phyloP scores from a whole-genome alignment of 2,797 vertebrate genomes.

The Takifugu ocellatus region DNA sequence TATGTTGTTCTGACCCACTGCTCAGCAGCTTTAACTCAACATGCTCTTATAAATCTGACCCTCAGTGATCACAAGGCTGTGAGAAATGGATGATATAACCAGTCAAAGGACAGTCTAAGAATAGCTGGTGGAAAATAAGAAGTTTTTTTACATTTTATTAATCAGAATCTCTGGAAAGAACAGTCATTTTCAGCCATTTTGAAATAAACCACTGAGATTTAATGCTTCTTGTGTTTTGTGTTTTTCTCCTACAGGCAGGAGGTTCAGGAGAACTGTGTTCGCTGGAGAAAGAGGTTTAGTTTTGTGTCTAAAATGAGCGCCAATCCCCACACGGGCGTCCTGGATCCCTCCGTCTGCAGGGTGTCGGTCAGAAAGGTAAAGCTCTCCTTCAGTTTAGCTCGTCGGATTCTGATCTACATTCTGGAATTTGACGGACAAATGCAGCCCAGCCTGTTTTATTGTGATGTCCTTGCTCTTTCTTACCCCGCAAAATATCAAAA shows the following conservation, averaged over 20 bases:
- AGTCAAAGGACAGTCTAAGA: constrained; percentile 26
- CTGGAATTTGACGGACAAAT: not conserved
- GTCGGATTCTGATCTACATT: no score
- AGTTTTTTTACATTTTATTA: not conserved
- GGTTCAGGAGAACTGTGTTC: constrained; percentile 91
- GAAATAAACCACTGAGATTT: constrained; percentile 1
- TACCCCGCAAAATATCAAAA: not conserved
- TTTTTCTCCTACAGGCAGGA: constrained; percentile 77
- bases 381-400: no score
- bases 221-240: not conserved
- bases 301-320: constrained; percentile 97
- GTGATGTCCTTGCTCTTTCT: not conserved
- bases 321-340: constrained; percentile 90
- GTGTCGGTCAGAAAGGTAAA: constrained; percentile 93
- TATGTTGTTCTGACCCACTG: not conserved
- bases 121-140: not conserved
- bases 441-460: not conserved
- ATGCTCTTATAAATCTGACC: constrained; percentile 12
- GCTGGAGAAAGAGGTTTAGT: constrained; percentile 91
- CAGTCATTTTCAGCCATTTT: not conserved
- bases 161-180: no score
- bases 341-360: constrained; percentile 92
- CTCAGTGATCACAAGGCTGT: constrained; percentile 31
- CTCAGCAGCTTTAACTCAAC: not conserved
- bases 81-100: constrained; percentile 16